phyloP scores from a whole-genome alignment of 2,888 invertebrate genomes.

The Drosophila parthenogenetica region DNA sequence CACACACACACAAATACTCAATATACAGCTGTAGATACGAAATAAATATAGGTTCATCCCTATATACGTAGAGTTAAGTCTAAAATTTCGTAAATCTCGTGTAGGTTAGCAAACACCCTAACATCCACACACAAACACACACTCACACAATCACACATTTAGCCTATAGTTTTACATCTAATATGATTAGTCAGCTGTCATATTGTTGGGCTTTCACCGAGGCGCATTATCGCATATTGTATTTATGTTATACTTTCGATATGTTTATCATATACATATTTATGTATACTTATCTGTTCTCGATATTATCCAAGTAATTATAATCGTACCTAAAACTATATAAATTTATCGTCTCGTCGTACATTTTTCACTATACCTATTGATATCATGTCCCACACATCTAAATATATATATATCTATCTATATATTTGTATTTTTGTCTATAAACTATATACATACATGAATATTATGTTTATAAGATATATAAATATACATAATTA shows the following conservation, averaged over 20 bases:
- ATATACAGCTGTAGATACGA: conserved; percentile 9
- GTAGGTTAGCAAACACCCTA: not conserved
- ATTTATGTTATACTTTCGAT: conserved; percentile 18
- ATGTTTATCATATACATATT: conserved; percentile 15
- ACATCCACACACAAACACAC: not conserved
- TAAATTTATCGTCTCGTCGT: conserved; percentile 34
- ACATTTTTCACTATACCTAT: conserved; percentile 27
- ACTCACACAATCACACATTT: conserved; percentile 3
- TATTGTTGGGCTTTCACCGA: conserved; percentile 27
- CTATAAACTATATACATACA: conserved; percentile 30
- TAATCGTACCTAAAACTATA: conserved; percentile 20
- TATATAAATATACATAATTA: conserved; percentile 23
- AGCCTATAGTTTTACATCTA: not conserved
- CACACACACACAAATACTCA: not conserved
- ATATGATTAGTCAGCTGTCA: conserved; percentile 21
- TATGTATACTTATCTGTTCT: conserved; percentile 24
- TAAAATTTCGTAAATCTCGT: conserved; percentile 6
- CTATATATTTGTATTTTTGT: conserved; percentile 36
- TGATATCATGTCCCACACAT: conserved; percentile 31
- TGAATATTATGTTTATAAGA: conserved; percentile 34
- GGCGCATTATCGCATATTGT: conserved; percentile 45
- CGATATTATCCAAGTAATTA: conserved; percentile 27
- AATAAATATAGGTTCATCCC: too few relatives aligned
- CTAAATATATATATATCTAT: not conserved
- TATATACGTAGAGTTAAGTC: not conserved